These are phyloP conservation scores for Engraulis encrasicolus DNA, from an alignment of 2,113 vertebrate species.

Conservation along the genomic window DNA sequence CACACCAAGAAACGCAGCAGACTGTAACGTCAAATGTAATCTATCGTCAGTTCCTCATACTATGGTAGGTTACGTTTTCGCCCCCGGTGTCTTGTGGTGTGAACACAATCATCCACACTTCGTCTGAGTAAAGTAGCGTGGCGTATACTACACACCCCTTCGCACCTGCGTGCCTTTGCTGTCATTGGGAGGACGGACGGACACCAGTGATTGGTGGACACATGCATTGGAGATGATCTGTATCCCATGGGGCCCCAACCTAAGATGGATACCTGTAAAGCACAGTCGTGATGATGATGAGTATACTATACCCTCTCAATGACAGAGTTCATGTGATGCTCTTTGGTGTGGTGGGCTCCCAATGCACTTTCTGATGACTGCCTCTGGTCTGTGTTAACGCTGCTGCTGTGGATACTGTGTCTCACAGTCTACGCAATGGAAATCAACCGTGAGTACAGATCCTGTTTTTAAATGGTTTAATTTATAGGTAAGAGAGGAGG, in stretches of 20 bases:
- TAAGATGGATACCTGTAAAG: not conserved
- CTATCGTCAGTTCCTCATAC: not conserved
- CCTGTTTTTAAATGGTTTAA: not conserved
- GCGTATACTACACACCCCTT: no score
- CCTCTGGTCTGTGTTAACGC: not conserved
- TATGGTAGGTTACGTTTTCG: not conserved
- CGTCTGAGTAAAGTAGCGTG: slow-evolving; percentile 49
- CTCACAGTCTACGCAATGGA: slow-evolving; percentile 97
- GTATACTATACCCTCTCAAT: slow-evolving; percentile 15
- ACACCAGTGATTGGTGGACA: not conserved
- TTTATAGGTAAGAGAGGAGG: no score
- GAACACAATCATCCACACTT: slow-evolving; percentile 68
- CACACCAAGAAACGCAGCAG: not conserved
- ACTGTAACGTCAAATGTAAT: not conserved
- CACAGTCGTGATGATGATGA: not conserved
- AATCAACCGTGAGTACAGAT: slow-evolving; percentile 94
- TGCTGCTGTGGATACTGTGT: not conserved
- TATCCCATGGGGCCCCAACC: slow-evolving; percentile 9
- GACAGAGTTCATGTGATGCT: not conserved
- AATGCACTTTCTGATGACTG: not conserved
- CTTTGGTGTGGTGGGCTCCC: no score
- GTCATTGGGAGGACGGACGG: slow-evolving; percentile 7
- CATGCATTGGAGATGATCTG: not conserved
- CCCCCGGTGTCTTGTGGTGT: not conserved
- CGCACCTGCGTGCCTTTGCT: slow-evolving; percentile 54